These are phyloP conservation scores for Drosophila meridionalis DNA, from an alignment of 2,888 invertebrate genomes.

Conservation along the genomic window DNA sequence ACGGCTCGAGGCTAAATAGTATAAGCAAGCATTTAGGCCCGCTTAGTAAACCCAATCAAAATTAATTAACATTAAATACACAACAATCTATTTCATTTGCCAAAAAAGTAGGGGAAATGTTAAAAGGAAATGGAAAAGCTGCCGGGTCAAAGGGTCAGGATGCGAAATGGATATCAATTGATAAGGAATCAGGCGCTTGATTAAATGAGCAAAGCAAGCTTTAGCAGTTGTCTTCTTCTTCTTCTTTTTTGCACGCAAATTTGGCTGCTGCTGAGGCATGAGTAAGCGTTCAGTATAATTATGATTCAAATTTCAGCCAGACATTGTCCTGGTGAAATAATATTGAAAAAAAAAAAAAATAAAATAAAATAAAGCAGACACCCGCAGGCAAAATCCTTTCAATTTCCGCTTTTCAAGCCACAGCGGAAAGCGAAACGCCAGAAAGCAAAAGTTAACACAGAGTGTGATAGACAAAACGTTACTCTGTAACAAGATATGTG, in stretches of 20 bases:
- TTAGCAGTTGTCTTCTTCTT: no score
- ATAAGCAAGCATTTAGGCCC: conserved; percentile 1
- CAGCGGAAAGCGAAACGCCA: conserved; percentile 15
- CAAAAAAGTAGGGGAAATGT: conserved; percentile 8
- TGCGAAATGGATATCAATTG: conserved; percentile 44
- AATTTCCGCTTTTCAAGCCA: conserved; percentile 61
- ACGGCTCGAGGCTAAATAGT: conserved; percentile 1
- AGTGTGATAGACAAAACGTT: background rate
- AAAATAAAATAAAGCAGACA: background rate
- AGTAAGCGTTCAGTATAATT: conserved; percentile 45
- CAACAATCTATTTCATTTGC: conserved; percentile 25
- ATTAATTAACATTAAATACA: conserved; percentile 75
- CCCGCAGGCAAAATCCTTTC: conserved; percentile 63
- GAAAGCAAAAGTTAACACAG: background rate
- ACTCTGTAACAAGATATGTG: background rate
- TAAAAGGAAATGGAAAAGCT: conserved; percentile 36
- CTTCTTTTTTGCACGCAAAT: conserved; percentile 1
- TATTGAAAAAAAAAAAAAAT: background rate
- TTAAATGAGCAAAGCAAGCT: conserved; percentile 19
- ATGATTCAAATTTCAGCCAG: conserved; percentile 68
- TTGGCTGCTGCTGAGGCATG: conserved; percentile 13
- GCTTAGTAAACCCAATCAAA: conserved; percentile 43
- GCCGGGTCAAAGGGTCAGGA: conserved; percentile 39
- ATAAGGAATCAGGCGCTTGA: conserved; percentile 50
- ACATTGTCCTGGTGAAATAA: conserved; percentile 33